Base-by-base conservation (phyloP, 2,888 invertebrate genomes). In the Nyleta sp. region DNA sequence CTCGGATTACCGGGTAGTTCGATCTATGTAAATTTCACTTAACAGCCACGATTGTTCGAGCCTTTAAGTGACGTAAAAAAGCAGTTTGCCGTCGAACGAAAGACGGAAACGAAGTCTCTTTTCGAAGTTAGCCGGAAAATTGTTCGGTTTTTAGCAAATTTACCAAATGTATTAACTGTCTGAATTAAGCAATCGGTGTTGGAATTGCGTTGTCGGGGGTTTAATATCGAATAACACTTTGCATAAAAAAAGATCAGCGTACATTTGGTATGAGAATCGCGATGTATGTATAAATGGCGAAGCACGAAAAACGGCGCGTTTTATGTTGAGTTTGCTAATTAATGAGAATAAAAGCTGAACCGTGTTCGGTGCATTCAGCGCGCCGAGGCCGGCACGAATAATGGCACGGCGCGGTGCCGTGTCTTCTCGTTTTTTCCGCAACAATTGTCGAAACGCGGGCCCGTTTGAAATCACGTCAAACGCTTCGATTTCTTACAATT, bases 341-440 rank as follows among this genome's bases (percentile, higher is more conserved):
- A 71, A 60, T 71, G 70, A 53, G 60, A 53, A 71, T 60, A 71
- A 60, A 52, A 71, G 70, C 60, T 46, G 57, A 28, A 20, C 52
- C 33, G 33, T 53, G 50, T 70, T 60, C 48, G 2, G 10, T 48
- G 38, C 28, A 57, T 33, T 38, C 35, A 65, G 6, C 5, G 17
- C 18, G 55, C 17, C 44, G 15, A 38, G 44, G 17, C 7, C 44
- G 44, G 28, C 31, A 42, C 13, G 46, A 46, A 67, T 67, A 67
- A 46, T 55, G 35, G 44, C 35, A 15, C 40, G 13, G 13, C n/a
- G 15, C 38, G 18, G 28, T 18, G 18, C 33, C 31, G 20, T 33
- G 33, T 59, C 33, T 42, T 24, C 44, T 40, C 53, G 24, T 42
- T 22, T 52, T 52, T 53, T 18, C 10, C 18, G 52, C 52, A 15